phyloP scores from a whole-genome alignment of 2,888 invertebrate species.

The Hemicrepidius hirtus region DNA sequence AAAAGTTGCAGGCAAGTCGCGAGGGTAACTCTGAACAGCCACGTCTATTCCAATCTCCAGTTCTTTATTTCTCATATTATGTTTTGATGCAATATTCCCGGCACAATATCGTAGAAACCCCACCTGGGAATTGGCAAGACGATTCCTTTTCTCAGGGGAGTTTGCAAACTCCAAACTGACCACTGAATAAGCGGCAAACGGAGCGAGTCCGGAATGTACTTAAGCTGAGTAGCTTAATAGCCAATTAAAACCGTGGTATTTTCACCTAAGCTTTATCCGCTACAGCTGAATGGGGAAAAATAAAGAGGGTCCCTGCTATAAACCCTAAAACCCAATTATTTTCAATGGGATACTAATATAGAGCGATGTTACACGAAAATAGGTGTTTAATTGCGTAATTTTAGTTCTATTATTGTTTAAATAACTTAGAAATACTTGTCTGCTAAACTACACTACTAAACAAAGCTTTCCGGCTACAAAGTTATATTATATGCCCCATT shows the following conservation, averaged over 20 bases:
- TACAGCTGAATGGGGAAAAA: no score
- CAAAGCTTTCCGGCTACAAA: no score
- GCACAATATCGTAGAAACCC: conserved; percentile 39
- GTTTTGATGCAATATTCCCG: conserved; percentile 46
- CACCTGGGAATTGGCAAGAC: conserved; percentile 39
- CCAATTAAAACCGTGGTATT: conserved; percentile 15
- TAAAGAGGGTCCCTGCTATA: no score
- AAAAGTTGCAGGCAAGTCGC: neutral
- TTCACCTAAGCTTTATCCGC: neutral
- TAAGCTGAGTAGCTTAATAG: conserved; percentile 19
- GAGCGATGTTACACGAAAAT: no score
- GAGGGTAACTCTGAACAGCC: neutral
- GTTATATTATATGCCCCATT: no score
- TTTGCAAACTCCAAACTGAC: conserved; percentile 34
- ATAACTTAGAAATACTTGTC: no score
- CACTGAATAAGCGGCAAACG: conserved; percentile 26
- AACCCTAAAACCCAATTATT: no score
- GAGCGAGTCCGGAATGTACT: conserved; percentile 1
- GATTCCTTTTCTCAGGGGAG: conserved; percentile 37
- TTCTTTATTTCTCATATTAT: conserved; percentile 45
- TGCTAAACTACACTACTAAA: no score
- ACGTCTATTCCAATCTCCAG: conserved; percentile 40
- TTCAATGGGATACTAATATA: no score
- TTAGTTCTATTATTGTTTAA: no score
- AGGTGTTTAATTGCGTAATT: no score